Base-by-base conservation (phyloP, 1,140 invertebrate species). In the Drosophila oshimai region DNA sequence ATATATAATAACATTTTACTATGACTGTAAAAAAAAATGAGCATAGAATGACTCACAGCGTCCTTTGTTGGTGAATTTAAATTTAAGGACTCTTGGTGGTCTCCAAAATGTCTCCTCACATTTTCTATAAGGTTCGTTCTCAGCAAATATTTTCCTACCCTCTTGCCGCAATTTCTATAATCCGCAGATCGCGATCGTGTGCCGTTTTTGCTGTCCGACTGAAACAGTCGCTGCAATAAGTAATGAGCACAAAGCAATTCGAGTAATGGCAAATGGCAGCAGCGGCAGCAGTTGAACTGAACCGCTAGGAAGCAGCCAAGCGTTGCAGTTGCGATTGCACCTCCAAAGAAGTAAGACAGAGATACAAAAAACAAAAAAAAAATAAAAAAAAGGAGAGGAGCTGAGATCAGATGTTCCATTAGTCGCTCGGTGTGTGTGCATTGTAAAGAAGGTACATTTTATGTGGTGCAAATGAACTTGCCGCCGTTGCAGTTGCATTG, bases 261-360 rank as follows among this genome's bases (percentile, higher is more conserved):
- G 39, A 74, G 45, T 86, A 86, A 86, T 84, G 64, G 79, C 79
- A 72, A 83, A 55, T 74, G 55, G 78, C 69, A 47, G 45, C 17
- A 51, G 45, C 39, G 39, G 51, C 44, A 28, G 39, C 24, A 22
- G 50, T 4, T n/a, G n/a, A 24, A 13, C 22, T 42, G 68, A 57
- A 67, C 78, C 78, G 78, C 79, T 83, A 83, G 79, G 83, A 83
- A 83, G 78, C 78, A 83, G 74, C 62, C 79, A 69, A 74, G 74
- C 79, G 67, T 71, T 53, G 54, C 62, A 68, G 64, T 67, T 71
- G 68, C 64, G 47, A 41, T 37, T 33, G 37, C 44, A 10, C 12
- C 51, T 37, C 9, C 9, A 12, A n/a, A 39, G 9, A 20, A 50
- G 18, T 13, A 12, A 36, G 24, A 67, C 2, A 7, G 24, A 26